These are phyloP conservation scores for Amphipyra tragopoginis DNA, from an alignment of 2,888 invertebrate genomes.

Conservation along the genomic window DNA sequence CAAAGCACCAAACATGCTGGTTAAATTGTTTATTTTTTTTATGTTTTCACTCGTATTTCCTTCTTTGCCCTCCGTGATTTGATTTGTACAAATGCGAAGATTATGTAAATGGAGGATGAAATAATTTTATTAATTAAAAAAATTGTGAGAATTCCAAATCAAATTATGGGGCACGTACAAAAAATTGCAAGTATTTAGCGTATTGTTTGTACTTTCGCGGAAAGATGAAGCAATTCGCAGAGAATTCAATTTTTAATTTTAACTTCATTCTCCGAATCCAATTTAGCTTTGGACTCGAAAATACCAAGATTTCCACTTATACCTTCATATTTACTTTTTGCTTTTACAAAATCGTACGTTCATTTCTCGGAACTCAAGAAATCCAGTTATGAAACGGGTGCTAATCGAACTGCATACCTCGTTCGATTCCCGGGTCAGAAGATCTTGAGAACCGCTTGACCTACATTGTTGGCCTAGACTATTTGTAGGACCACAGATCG, in stretches of 20 bases:
- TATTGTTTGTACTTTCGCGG: background rate
- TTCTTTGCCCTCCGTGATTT: too few species aligned
- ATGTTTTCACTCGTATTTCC: too few species aligned
- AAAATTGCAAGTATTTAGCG: background rate
- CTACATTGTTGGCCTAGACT: constrained; percentile 33
- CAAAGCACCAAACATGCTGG: too few species aligned
- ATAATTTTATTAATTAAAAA: background rate
- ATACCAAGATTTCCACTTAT: constrained; percentile 38
- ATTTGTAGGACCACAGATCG: constrained; percentile 6
- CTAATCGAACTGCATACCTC: constrained; percentile 56
- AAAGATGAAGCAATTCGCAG: constrained; percentile 9
- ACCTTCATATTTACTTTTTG: constrained; percentile 41
- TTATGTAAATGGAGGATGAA: too few species aligned
- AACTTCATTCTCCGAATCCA: constrained; percentile 34
- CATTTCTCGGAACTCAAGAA: constrained; percentile 48
- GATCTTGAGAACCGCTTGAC: constrained; percentile 41
- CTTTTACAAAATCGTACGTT: constrained; percentile 33
- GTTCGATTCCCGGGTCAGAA: constrained; percentile 39
- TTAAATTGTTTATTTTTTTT: too few species aligned
- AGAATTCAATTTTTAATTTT: constrained; percentile 31
- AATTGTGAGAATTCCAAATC: background rate
- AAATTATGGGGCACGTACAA: background rate
- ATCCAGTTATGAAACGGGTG: constrained; percentile 53
- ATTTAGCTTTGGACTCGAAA: constrained; percentile 35
- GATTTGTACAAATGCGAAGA: too few species aligned